Conservation (phyloP, 1,140 invertebrate genomes). For the Fopius arisanus region DNA sequence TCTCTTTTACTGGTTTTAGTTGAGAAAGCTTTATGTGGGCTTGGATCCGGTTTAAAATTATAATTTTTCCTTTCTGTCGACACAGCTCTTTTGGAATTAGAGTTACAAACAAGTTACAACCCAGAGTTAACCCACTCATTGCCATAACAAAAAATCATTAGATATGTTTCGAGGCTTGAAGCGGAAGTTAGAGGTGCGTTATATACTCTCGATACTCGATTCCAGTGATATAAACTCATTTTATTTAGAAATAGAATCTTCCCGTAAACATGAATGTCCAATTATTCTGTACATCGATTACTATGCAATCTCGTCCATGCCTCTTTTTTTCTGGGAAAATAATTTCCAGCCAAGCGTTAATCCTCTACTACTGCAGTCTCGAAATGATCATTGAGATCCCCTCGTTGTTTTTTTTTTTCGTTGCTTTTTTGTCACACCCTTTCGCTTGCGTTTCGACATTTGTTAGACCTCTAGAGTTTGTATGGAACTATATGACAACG, state of each 20-base stretch:
- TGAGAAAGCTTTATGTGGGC: too few species aligned
- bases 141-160: too few species aligned
- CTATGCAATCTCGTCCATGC: not conserved
- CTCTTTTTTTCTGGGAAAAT: conserved; percentile 1
- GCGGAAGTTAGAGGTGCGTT: too few species aligned
- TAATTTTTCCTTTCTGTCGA: too few species aligned
- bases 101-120: too few species aligned
- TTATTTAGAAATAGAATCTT: not conserved
- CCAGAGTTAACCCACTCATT: too few species aligned
- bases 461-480: conserved; percentile 4
- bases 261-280: not conserved
- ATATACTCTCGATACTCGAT: too few species aligned
- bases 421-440: conserved; percentile 15
- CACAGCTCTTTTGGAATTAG: too few species aligned
- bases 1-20: too few species aligned
- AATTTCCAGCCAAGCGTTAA: conserved; percentile 20
- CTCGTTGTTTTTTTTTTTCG: not conserved
- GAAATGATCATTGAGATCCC: conserved; percentile 16
- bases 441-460: conserved; percentile 17
- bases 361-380: not conserved
- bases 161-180: too few species aligned
- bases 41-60: too few species aligned
- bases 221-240: too few species aligned
- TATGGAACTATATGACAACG: not conserved
- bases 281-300: not conserved